Base-by-base conservation (phyloP, 2,888 invertebrate species). In the Onchidella celtica region DNA sequence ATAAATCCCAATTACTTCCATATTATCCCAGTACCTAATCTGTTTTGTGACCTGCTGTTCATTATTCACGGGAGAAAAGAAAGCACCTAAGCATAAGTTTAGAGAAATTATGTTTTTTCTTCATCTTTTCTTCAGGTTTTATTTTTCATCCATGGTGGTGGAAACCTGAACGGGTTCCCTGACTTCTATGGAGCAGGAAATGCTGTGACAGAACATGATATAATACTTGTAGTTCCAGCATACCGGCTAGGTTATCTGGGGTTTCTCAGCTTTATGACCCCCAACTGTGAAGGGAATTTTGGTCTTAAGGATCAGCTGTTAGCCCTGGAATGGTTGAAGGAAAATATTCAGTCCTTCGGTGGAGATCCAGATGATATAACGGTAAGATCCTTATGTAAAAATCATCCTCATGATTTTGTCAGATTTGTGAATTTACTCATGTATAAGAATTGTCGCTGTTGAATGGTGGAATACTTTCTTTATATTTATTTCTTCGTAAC, bases 211-310 rank as follows among this genome's bases (percentile, higher is more conserved):
- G 68, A 79, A 32, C 72, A 76, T 17, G 63, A 73, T 38, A 27
- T 84, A 38, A 72, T 84, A n/a, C 79, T 84, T 14, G 84, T 84
- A 34, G 72, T 78, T 34, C 32, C 78, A 3, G 76, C 79, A 36
- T 84, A 84, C 74, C 69, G 84, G n/a, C 82, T 84, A 32, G 77
- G 82, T 6, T 73, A 72, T 57, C 77, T 84, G 17, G 84, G 84
- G 3, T 79, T 84, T 29, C 77, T 84, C 59, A 82, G 82, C 40
- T 72, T 77, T 17, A 32, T 72, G 36, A 47, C 66, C 47, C 75
- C 76, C 17, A 40, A 27, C 3, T 47, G 61, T 34, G 34, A 63
- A 24, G 75, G 61, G 14, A 74, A 59, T 40, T 38, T 69, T 61
- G 27, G 69, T 27, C 78, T 78, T 3, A 36, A 61, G 61, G 78